Evolutionary conservation across 2,113 vertebrate genomes (phyloP).

Genomic region (Lamprotornis superbus): DNA sequence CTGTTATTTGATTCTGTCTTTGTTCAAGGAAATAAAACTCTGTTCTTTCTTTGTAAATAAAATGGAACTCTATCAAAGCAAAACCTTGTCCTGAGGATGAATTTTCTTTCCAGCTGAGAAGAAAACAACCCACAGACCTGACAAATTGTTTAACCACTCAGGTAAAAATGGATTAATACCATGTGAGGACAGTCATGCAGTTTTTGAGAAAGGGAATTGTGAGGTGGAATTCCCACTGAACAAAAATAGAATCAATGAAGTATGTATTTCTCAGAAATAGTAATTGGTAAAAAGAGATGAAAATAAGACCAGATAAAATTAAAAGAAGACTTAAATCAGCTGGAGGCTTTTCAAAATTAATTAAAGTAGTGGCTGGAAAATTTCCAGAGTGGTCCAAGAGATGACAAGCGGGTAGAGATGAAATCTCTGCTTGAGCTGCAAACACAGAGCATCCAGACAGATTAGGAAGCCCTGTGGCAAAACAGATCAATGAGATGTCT

Average conservation of each 20-base stretch:
- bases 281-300: conserved; percentile 44
- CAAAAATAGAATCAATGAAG: conserved; percentile 23
- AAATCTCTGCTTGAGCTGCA: conserved; percentile 34
- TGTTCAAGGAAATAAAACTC: conserved; percentile 43
- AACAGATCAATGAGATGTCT: conserved; percentile 45
- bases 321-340: conserved; percentile 54
- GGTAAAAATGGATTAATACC: conserved; percentile 53
- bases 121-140: conserved; percentile 28
- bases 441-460: conserved; percentile 17
- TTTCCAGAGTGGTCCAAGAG: conserved; percentile 38
- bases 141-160: conserved; percentile 44
- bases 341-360: conserved; percentile 63
- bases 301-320: conserved; percentile 58
- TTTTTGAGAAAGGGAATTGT: background rate
- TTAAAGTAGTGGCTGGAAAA: conserved; percentile 50
- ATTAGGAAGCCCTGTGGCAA: conserved; percentile 56
- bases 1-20: conserved; percentile 25
- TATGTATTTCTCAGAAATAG: background rate
- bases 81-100: conserved; percentile 15
- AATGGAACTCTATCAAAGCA: conserved; percentile 48
- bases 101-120: conserved; percentile 34
- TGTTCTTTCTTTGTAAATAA: conserved; percentile 47
- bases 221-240: conserved; percentile 53
- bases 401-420: conserved; percentile 39
- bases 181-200: background rate